A percentile compares a stretch with the other conserved stretches of the same genome.
Conservation (phyloP, 2,888 invertebrate genomes). For the Saturnia pavonia region DNA sequence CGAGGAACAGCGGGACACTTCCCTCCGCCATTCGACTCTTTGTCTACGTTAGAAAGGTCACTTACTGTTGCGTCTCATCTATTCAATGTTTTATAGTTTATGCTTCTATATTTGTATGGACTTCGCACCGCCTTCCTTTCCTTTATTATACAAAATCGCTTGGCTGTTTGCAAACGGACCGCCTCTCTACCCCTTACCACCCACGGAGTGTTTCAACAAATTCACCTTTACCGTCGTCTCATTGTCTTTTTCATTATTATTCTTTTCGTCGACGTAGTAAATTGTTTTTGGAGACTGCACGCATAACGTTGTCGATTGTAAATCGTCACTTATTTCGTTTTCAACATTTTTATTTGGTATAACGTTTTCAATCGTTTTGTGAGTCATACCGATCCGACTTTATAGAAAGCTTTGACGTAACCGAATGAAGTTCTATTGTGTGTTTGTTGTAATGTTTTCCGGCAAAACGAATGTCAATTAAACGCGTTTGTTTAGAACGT, state of each 20-base stretch:
- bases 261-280: conserved; percentile 30
- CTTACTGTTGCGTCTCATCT: conserved; percentile 52
- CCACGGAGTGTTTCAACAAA: conserved; percentile 53
- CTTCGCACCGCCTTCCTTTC: conserved; percentile 58
- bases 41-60: conserved; percentile 66
- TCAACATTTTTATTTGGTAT: conserved; percentile 57
- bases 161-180: conserved; percentile 71
- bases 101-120: conserved; percentile 57
- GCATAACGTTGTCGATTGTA: conserved; percentile 35
- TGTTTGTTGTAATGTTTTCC: conserved; percentile 34
- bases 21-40: conserved; percentile 54
- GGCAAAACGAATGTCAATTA: conserved; percentile 53
- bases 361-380: conserved; percentile 61
- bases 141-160: conserved; percentile 44
- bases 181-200: conserved; percentile 64
- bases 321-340: conserved; percentile 59
- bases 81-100: conserved; percentile 53
- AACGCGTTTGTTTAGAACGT: conserved; percentile 44
- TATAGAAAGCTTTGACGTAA: conserved; percentile 52
- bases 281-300: conserved; percentile 27
- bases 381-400: conserved; percentile 58
- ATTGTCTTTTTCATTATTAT: conserved; percentile 22
- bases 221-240: conserved; percentile 21
- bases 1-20: conserved; percentile 66
- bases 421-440: conserved; percentile 54